Conservation (phyloP, 2,113 vertebrate species). For the Psettodes erumei region DNA sequence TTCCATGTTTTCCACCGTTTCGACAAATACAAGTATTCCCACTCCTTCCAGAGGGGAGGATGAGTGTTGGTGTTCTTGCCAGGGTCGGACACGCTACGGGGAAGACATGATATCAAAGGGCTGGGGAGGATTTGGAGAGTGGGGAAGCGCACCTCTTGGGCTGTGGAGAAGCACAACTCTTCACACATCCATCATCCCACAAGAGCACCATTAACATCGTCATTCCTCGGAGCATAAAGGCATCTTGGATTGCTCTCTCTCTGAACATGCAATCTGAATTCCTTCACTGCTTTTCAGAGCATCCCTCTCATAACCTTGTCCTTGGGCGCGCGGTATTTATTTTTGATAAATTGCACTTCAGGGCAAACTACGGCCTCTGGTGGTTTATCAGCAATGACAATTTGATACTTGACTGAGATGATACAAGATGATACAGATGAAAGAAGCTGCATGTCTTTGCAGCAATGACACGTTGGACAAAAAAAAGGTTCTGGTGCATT, state of each 20-base stretch:
- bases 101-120: slow-evolving; percentile 50
- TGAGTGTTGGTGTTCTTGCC: slow-evolving; percentile 35
- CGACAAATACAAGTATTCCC: slow-evolving; percentile 63
- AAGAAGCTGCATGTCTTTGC: slow-evolving; percentile 1
- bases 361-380: slow-evolving; percentile 49
- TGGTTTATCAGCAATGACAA: slow-evolving; percentile 41
- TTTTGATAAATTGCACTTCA: slow-evolving; percentile 17
- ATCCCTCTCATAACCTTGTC: slow-evolving; percentile 40
- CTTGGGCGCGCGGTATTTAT: slow-evolving; percentile 14
- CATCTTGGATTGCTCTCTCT: slow-evolving; percentile 18
- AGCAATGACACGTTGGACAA: background rate
- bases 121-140: slow-evolving; percentile 39
- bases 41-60: slow-evolving; percentile 63
- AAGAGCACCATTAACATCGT: slow-evolving; percentile 44
- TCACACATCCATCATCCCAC: slow-evolving; percentile 62
- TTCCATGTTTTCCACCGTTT: slow-evolving; percentile 55
- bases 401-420: slow-evolving; percentile 14
- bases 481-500: background rate
- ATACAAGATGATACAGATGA: too few species aligned
- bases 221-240: slow-evolving; percentile 41
- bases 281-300: slow-evolving; percentile 46
- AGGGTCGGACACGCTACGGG: slow-evolving; percentile 36
- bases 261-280: slow-evolving; percentile 55
- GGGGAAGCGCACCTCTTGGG: slow-evolving; percentile 47
- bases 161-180: slow-evolving; percentile 48